Evolutionary conservation across 2,797 vertebrate species (phyloP).

Genomic region (Poeciliopsis turneri): DNA sequence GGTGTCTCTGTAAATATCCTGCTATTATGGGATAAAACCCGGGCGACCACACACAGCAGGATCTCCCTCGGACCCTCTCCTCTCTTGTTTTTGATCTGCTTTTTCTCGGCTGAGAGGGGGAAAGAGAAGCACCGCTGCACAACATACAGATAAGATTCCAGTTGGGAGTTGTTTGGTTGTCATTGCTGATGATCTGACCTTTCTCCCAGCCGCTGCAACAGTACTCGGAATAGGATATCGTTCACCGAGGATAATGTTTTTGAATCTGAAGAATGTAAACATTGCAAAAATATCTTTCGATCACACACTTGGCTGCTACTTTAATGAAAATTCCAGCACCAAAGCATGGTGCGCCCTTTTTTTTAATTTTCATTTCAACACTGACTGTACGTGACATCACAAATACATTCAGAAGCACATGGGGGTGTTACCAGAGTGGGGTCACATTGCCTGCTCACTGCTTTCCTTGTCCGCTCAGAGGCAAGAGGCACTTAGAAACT

Average conservation of each 20-base stretch:
- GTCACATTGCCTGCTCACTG: constrained; percentile 70
- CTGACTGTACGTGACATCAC: constrained; percentile 70
- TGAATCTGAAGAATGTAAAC: constrained; percentile 44
- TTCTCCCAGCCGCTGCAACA: constrained; percentile 6
- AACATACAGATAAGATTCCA: constrained; percentile 45
- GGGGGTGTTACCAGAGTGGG: constrained; percentile 79
- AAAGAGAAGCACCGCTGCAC: constrained; percentile 54
- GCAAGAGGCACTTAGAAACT: constrained; percentile 95
- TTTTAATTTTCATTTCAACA: constrained; percentile 38
- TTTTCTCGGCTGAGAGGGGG: constrained; percentile 29
- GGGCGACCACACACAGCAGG: constrained; percentile 28
- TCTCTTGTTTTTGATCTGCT: constrained; percentile 18
- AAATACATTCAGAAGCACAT: constrained; percentile 91
- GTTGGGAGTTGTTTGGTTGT: constrained; percentile 26
- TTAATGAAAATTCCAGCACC: constrained; percentile 74
- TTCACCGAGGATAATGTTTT: not conserved
- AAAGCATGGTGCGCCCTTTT: constrained; percentile 1
- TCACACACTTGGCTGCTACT: constrained; percentile 64
- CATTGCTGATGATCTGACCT: constrained; percentile 45
- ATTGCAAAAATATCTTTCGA: constrained; percentile 43
- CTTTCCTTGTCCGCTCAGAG: constrained; percentile 82
- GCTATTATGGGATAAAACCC: constrained; percentile 48
- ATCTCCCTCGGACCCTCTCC: constrained; percentile 11
- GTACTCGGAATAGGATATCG: not conserved
- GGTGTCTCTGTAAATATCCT: constrained; percentile 76